A percentile compares a stretch with the other conserved stretches of the same genome.
These are phyloP conservation scores for Tamandua tetradactyla DNA, from an alignment of 2,797 vertebrate genomes.

Conservation along the genomic window DNA sequence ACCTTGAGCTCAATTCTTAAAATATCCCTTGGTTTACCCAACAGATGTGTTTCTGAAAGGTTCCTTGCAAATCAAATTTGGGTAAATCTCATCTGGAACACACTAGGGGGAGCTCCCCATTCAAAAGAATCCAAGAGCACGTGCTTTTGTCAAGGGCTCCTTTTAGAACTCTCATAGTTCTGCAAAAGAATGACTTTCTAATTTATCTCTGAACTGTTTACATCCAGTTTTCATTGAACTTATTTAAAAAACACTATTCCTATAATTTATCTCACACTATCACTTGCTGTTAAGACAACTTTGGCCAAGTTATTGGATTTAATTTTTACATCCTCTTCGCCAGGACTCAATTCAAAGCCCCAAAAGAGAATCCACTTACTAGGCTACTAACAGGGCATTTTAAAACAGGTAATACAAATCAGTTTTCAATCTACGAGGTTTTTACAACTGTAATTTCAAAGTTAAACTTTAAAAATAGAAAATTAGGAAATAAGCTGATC, in stretches of 20 bases:
- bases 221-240: not conserved
- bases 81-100: conserved; percentile 17
- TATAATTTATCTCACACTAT: not conserved
- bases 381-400: not conserved
- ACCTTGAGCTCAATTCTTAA: conserved; percentile 46
- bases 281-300: not conserved
- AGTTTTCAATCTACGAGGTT: conserved; percentile 28
- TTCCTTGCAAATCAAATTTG: conserved; percentile 36
- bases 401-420: conserved; percentile 44
- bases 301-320: not conserved
- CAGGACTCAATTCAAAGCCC: not conserved
- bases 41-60: conserved; percentile 9
- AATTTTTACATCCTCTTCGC: conserved; percentile 26
- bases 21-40: conserved; percentile 21
- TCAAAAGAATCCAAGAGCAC: conserved; percentile 9
- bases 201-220: not conserved
- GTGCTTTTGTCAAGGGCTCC: conserved; percentile 5
- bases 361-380: conserved; percentile 6
- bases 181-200: conserved; percentile 18
- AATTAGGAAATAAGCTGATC: not conserved
- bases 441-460: conserved; percentile 53
- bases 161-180: conserved; percentile 32
- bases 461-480: conserved; percentile 30
- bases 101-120: conserved; percentile 65
- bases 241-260: not conserved